Base-by-base conservation (phyloP, 1,140 invertebrate genomes). In the Drosophila bipectinata region DNA sequence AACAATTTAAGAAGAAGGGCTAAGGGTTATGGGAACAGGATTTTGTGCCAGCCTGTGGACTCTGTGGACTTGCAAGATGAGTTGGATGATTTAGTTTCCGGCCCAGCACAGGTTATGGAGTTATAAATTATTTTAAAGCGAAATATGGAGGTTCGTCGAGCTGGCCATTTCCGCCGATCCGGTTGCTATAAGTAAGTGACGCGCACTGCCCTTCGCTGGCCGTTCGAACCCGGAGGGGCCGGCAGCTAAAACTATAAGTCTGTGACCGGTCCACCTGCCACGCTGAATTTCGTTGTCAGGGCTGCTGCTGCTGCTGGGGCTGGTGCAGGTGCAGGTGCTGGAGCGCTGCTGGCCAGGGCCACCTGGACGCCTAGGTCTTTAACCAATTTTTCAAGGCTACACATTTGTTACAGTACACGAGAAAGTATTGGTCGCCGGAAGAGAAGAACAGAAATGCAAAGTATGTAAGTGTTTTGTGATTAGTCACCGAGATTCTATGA, bases 381-480 rank as follows among this genome's bases (percentile, higher is more conserved):
- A 79, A 91, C 90, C 88, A 91, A 85, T 81, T 91, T 82, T 80
- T 91, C 90, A 76, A 91, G 88, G 75, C 90, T 91, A 89, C 66
- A 82, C 58, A 49, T 57, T 59, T 32, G 49, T 59, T 56, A 74
- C 41, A 55, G 47, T 56, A 48, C 26, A 51, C 62, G 4, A 28
- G 4, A 28, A 28, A 61, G 49, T 15, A 18, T 77, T 26, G 45
- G 12, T 37, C 41, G 55, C 26, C 59, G 59, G 67, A 87, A 76
- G 69, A 82, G 67, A 85, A 85, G 54, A 87, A 64, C 51, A 76
- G 52, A 87, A 85, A 78, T 77, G 77, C 77, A 84, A 64, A 84
- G 57, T 60, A 77, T 67, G 58, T 85, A 51, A 87, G 82, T 73
- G 72, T 26, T 37, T 54, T 51, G 47, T 34, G 63, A 58, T 85